Evolutionary conservation across 2,888 invertebrate genomes (phyloP).

Genomic region (Tuta absoluta): DNA sequence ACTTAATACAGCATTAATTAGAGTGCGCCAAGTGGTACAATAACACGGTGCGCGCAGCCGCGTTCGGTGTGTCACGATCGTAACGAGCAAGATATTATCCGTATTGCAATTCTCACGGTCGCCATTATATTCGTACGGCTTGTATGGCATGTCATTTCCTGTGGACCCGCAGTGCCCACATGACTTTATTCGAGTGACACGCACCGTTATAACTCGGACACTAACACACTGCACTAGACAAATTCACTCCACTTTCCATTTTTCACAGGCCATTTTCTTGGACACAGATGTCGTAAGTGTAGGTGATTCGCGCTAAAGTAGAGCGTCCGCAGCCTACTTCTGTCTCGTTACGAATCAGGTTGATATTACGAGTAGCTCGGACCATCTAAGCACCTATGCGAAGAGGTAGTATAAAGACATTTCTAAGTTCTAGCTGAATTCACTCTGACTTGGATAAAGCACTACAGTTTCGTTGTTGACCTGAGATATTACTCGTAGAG

Average conservation of each 20-base stretch:
- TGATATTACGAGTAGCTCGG: constrained; percentile 47
- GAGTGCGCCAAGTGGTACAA: constrained; percentile 17
- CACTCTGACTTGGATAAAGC: constrained; percentile 25
- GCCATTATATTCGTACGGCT: constrained; percentile 40
- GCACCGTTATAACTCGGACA: constrained; percentile 63
- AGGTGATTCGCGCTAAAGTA: constrained; percentile 68
- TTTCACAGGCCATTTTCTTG: constrained; percentile 73
- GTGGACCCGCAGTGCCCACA: constrained; percentile 44
- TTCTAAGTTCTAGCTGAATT: not conserved
- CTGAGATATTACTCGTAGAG: constrained; percentile 22
- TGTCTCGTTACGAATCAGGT: constrained; percentile 59
- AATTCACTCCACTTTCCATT: constrained; percentile 79
- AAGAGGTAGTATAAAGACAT: not conserved
- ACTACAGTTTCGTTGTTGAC: constrained; percentile 1
- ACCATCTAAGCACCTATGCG: not conserved
- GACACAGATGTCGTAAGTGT: constrained; percentile 60
- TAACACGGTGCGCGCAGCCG: constrained; percentile 45
- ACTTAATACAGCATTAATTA: constrained; percentile 37
- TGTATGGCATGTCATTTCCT: constrained; percentile 57
- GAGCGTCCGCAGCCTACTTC: constrained; percentile 64
- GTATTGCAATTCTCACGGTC: constrained; percentile 63
- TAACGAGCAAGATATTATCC: constrained; percentile 59
- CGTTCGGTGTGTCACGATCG: constrained; percentile 65
- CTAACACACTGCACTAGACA: constrained; percentile 71
- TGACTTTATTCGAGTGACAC: constrained; percentile 55